phyloP scores from a whole-genome alignment of 2,113 vertebrate genomes.

The Elgaria multicarinata region DNA sequence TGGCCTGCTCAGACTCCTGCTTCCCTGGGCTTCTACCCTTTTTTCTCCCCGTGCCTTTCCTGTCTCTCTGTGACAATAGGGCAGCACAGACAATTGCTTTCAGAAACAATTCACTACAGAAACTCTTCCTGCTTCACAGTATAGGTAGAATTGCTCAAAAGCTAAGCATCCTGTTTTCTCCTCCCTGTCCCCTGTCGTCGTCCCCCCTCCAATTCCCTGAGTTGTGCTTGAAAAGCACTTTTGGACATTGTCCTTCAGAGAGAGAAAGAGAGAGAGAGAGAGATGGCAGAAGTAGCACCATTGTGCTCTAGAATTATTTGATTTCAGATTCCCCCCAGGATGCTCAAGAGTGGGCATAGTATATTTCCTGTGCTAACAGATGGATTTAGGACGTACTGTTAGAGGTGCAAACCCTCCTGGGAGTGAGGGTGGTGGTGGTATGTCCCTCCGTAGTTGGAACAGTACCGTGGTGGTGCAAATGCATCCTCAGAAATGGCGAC shows the following conservation, averaged over 20 bases:
- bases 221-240: neutral
- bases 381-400: neutral
- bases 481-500: conserved; percentile 42
- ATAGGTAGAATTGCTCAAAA: neutral
- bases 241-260: neutral
- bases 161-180: neutral
- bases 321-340: neutral
- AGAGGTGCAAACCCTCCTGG: neutral
- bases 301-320: no score
- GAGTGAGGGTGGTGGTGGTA: neutral
- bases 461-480: neutral
- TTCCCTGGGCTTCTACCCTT: neutral
- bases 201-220: neutral
- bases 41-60: no score
- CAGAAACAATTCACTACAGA: neutral
- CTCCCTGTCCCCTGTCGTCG: no score
- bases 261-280: neutral
- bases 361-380: neutral
- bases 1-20: no score
- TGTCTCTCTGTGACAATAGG: neutral
- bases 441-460: neutral
- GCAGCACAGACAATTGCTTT: neutral
- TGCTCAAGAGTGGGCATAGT: neutral
- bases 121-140: no score
- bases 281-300: no score